Conservation (phyloP, 2,113 vertebrate genomes). For the Myocastor coypus region DNA sequence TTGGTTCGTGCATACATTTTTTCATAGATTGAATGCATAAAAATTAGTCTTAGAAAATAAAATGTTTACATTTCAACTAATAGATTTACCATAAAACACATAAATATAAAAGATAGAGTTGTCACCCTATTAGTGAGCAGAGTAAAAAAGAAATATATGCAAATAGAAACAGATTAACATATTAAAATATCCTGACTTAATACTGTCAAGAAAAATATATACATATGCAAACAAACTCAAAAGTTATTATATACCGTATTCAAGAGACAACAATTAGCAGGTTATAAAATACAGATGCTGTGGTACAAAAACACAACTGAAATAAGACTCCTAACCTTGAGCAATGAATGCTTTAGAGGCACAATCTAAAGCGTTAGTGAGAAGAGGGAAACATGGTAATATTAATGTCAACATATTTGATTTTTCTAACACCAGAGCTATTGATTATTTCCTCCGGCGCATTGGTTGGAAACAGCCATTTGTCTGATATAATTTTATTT, state of each 20-base stretch:
- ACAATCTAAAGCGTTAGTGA: conserved; percentile 71
- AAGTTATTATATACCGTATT: conserved; percentile 43
- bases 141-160: conserved; percentile 60
- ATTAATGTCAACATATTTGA: conserved; percentile 80
- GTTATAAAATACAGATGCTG: conserved; percentile 37
- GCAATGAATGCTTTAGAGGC: conserved; percentile 64
- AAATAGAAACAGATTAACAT: conserved; percentile 70
- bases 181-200: conserved; percentile 70
- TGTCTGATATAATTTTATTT: conserved; percentile 81
- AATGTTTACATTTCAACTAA: conserved; percentile 67
- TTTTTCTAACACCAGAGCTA: conserved; percentile 76
- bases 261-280: conserved; percentile 59
- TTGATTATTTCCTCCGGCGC: conserved; percentile 76
- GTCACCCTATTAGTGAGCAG: conserved; percentile 54
- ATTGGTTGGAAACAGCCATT: conserved; percentile 77
- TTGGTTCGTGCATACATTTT: conserved; percentile 22
- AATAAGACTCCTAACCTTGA: conserved; percentile 63
- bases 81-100: conserved; percentile 56
- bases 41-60: conserved; percentile 64
- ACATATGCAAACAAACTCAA: conserved; percentile 62
- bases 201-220: conserved; percentile 59
- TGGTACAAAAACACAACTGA: conserved; percentile 57
- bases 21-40: conserved; percentile 19
- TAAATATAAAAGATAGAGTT: conserved; percentile 25
- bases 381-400: conserved; percentile 76